Evolutionary conservation across 2,797 vertebrate species (phyloP), one percentile per base, ranked within the genome.

Genomic region (Erethizon dorsatum): DNA sequence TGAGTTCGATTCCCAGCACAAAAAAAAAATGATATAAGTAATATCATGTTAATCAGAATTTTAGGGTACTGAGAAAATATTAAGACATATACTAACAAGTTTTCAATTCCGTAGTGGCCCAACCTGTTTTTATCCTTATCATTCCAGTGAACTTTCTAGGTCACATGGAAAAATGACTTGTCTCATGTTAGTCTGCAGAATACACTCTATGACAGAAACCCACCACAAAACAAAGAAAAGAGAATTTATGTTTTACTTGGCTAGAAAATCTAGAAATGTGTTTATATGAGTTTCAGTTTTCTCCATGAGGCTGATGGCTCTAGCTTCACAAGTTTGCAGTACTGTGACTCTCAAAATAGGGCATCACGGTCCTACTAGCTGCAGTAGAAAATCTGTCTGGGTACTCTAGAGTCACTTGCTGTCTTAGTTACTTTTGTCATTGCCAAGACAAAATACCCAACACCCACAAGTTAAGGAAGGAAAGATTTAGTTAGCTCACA

Each of bases 161-260:
- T 82, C 69, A 83, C 26, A 33, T 92, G 65, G 71, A 80, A 90
- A 84, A 92, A 84, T 84, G 13, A 50, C 73, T 22, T 61, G 37
- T 63, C 41, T 79, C 59, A 57, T 87, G 12, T 85, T 84, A 67
- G 28, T n/a, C 47, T 86, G 5, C n/a, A 54, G 54, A 59, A 89
- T 65, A 91, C 83, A 83, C 24, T 87, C 75, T 67, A 3, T 91
- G 75, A 52, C n/a, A 79, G 63, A 86, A 88, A 80, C 24, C 41
- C 6, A 86, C n/a, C 33, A 26, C 18, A 75, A 54, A 65, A 33
- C 71, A 54, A 87, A 82, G 69, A 69, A 84, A 83, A 85, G 31
- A 12, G 8, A 84, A 77, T 71, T 47, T 82, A 12, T 45, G 63
- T 54, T 20, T 93, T 91, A 59, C 6, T 4, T 73, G 82, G 54